Conservation (phyloP, 1,140 invertebrate species). For the Drosophila nebulosa region DNA sequence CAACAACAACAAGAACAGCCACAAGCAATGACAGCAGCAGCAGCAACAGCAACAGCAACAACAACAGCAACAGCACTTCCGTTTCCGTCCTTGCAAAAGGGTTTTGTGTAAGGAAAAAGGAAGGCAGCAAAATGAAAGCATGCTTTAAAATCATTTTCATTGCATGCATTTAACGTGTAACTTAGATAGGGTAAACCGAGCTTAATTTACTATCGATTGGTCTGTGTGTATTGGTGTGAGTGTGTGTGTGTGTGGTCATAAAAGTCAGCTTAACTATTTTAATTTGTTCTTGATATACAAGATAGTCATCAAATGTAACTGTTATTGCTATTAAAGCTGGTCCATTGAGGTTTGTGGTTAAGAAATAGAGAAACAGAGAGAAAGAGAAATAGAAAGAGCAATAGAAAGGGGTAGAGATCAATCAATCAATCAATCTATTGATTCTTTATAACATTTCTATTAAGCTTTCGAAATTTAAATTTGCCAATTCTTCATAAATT, state of each 20-base stretch:
- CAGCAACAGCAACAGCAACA: conserved; percentile 35
- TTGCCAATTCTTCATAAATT: no score
- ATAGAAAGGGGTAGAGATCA: no score
- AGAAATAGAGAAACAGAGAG: no score
- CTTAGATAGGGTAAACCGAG: conserved; percentile 2
- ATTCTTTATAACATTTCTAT: no score
- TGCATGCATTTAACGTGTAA: conserved; percentile 8
- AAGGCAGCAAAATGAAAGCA: not conserved
- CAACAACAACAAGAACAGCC: not conserved
- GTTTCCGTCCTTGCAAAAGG: conserved; percentile 29
- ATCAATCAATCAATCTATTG: no score
- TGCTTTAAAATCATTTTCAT: conserved; percentile 13
- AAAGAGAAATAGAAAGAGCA: no score
- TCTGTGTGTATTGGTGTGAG: not conserved
- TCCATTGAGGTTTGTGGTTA: not conserved
- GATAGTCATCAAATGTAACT: not conserved
- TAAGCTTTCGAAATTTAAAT: no score
- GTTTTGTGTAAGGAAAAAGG: not conserved
- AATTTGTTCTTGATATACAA: not conserved
- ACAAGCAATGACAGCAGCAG: conserved; percentile 1
- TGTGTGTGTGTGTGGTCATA: not conserved
- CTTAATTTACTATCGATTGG: conserved; percentile 15
- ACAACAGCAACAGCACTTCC: conserved; percentile 47
- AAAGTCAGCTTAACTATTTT: not conserved
- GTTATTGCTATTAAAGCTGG: not conserved